A percentile compares a stretch with the other conserved stretches of the same genome.
Conservation (phyloP, 2,888 invertebrate genomes). For the Andrena trimmerana region DNA sequence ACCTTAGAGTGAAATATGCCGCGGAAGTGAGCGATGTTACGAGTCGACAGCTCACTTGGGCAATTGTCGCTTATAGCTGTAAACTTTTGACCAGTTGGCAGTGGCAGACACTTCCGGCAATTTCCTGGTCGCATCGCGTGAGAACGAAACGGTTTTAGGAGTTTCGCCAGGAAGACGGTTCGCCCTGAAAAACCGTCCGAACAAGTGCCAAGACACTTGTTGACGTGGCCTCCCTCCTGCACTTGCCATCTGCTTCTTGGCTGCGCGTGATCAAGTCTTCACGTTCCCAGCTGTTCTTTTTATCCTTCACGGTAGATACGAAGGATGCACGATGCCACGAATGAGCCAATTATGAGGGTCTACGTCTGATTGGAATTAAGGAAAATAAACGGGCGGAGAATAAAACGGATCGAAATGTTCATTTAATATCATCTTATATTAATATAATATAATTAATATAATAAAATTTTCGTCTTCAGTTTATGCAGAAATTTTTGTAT, state of each 20-base stretch:
- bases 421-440: background rate
- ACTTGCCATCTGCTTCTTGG: conserved; percentile 23
- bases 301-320: background rate
- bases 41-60: conserved; percentile 12
- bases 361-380: background rate
- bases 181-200: conserved; percentile 47
- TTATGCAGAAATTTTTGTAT: no score
- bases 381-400: background rate
- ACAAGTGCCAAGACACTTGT: conserved; percentile 77
- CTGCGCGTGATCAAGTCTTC: background rate
- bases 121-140: conserved; percentile 53
- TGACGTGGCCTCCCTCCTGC: conserved; percentile 57
- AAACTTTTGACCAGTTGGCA: conserved; percentile 40
- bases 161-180: conserved; percentile 43
- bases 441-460: no score
- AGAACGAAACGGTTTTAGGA: conserved; percentile 42
- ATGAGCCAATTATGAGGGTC: no score
- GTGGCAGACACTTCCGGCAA: conserved; percentile 27
- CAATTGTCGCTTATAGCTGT: conserved; percentile 35
- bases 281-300: no score
- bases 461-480: no score
- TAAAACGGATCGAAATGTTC: background rate
- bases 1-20: conserved; percentile 8
- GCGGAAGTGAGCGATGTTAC: background rate
- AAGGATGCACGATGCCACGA: no score